phyloP scores from a whole-genome alignment of 2,888 invertebrate genomes.

The Noctuana brunneofusca region DNA sequence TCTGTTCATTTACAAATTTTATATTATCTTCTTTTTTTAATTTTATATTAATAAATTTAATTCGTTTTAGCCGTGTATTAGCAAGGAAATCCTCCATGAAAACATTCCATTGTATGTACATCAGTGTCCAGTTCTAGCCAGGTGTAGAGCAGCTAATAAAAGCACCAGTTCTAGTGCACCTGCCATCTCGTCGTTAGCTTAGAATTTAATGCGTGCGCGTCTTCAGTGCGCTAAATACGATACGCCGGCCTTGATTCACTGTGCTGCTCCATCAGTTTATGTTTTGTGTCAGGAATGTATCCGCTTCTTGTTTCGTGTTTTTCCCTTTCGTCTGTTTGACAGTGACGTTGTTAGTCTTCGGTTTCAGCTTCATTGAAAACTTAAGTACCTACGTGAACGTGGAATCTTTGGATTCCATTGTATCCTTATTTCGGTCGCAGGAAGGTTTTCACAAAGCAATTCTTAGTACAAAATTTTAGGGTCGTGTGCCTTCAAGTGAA shows the following conservation, averaged over 20 bases:
- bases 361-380: background rate
- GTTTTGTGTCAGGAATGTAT: slow-evolving; percentile 18
- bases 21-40: too few species aligned
- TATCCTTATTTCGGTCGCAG: background rate
- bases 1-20: too few species aligned
- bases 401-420: background rate
- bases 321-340: slow-evolving; percentile 7
- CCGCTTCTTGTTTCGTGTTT: slow-evolving; percentile 1
- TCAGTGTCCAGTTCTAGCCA: slow-evolving; percentile 4
- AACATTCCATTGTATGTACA: background rate
- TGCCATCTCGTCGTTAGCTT: slow-evolving; percentile 30
- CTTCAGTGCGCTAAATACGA: slow-evolving; percentile 45
- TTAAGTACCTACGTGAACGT: too few species aligned
- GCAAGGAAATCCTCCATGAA: slow-evolving; percentile 2
- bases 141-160: slow-evolving; percentile 18
- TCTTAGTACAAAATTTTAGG: slow-evolving; percentile 14
- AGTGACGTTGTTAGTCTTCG: background rate
- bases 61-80: too few species aligned
- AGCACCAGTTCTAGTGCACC: slow-evolving; percentile 21
- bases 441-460: slow-evolving; percentile 6
- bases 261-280: slow-evolving; percentile 20
- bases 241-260: slow-evolving; percentile 49
- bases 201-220: slow-evolving; percentile 47
- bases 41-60: too few species aligned
- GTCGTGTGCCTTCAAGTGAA: slow-evolving; percentile 22